These are phyloP conservation scores for Agelas oroides DNA, from an alignment of 37 sponge, comb jelly and placozoan species.

Conservation along the genomic window DNA sequence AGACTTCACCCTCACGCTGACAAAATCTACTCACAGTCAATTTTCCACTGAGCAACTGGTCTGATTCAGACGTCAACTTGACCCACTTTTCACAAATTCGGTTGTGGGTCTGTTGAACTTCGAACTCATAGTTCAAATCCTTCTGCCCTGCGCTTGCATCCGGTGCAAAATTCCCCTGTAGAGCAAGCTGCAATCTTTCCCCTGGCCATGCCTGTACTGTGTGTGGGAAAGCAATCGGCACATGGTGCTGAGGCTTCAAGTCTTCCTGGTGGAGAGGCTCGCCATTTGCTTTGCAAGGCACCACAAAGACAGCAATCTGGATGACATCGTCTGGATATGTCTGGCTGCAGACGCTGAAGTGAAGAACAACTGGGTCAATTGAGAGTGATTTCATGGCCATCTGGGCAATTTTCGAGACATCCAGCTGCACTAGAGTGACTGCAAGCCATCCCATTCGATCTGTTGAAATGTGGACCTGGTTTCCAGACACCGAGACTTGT, in stretches of 20 bases:
- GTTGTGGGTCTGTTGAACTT: slow-evolving; percentile 9
- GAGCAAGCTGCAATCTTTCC: slow-evolving; percentile 28
- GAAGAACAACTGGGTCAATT: slow-evolving; percentile 31
- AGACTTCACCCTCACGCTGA: neutral
- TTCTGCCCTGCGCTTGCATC: slow-evolving; percentile 25
- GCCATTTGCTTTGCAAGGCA: slow-evolving; percentile 33
- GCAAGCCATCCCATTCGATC: slow-evolving; percentile 47
- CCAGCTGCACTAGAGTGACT: slow-evolving; percentile 32
- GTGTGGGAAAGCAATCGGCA: slow-evolving; percentile 52
- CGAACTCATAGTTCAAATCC: slow-evolving; percentile 23
- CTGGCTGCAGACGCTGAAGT: slow-evolving; percentile 15
- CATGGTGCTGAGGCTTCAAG: slow-evolving; percentile 22
- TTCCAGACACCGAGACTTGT: neutral
- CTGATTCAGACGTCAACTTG: neutral
- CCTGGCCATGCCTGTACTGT: slow-evolving; percentile 47
- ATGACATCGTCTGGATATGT: slow-evolving; percentile 20
- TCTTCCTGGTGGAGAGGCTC: neutral
- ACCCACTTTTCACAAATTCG: slow-evolving; percentile 43
- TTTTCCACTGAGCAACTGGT: slow-evolving; percentile 34
- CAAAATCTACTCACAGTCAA: slow-evolving; percentile 13
- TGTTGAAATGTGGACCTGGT: slow-evolving; percentile 19
- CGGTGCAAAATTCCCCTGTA: slow-evolving; percentile 49
- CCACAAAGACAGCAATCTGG: slow-evolving; percentile 45
- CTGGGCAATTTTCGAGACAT: slow-evolving; percentile 31
- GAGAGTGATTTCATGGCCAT: slow-evolving; percentile 46